phyloP scores from a whole-genome alignment of 2,113 vertebrate genomes.

The Strix uralensis region DNA sequence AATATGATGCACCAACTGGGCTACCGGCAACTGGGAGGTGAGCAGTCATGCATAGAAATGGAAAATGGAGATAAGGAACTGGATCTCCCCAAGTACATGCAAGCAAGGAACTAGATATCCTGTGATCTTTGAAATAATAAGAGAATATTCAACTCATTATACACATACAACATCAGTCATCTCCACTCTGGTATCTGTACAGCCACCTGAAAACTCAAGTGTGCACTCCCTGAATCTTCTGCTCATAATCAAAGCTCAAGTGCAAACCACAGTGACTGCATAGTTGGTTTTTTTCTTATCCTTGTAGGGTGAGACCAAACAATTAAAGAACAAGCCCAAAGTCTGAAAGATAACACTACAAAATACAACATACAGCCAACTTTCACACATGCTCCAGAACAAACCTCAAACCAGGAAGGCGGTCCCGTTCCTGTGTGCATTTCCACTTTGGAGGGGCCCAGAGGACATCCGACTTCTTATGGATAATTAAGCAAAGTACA shows the following conservation, averaged over 20 bases:
- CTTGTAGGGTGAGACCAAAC: background rate
- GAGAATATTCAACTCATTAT: too few species aligned
- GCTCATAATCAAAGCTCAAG: background rate
- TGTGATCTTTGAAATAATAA: background rate
- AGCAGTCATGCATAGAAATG: background rate
- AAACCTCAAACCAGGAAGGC: background rate
- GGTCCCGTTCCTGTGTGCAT: background rate
- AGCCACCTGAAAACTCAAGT: background rate
- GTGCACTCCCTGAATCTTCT: background rate
- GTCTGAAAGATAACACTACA: background rate
- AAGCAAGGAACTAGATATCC: background rate
- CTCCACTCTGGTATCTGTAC: background rate
- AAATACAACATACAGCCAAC: background rate
- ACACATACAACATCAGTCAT: too few species aligned
- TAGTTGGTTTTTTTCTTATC: background rate
- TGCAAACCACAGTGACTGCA: background rate
- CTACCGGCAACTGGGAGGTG: background rate
- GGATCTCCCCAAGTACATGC: background rate
- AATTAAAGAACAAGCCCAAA: background rate
- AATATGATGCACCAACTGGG: fast-evolving
- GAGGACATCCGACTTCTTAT: background rate
- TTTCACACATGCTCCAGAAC: background rate
- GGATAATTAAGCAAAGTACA: background rate
- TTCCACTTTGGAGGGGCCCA: background rate
- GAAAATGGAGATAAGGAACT: background rate